phyloP scores from a whole-genome alignment of 2,113 vertebrate genomes.

The Cercocebus atys region DNA sequence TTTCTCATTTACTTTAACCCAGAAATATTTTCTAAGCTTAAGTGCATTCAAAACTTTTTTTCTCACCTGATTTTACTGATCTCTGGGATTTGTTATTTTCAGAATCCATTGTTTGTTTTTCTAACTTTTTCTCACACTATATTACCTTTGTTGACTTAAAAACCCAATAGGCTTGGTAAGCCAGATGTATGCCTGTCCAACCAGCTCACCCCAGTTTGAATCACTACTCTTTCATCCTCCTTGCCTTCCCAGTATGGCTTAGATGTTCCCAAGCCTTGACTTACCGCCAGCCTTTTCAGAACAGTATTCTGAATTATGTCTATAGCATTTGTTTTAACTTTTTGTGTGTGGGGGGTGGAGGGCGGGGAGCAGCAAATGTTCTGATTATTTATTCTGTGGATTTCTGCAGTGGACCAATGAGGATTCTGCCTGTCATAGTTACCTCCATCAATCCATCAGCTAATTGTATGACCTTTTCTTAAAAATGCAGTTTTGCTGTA shows the following conservation, averaged over 20 bases:
- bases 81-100: not conserved
- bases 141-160: not conserved
- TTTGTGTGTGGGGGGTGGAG: not conserved
- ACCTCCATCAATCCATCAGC: constrained; percentile 17
- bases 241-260: not conserved
- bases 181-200: not conserved
- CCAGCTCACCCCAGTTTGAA: not conserved
- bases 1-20: not conserved
- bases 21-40: not conserved
- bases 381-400: constrained; percentile 4
- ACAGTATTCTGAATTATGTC: not conserved
- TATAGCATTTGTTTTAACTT: constrained; percentile 9
- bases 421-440: constrained; percentile 36
- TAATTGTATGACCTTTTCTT: constrained; percentile 48
- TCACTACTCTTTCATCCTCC: not conserved
- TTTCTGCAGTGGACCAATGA: constrained; percentile 24
- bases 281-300: not conserved
- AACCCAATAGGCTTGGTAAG: not conserved
- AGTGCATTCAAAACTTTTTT: not conserved
- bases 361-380: not conserved
- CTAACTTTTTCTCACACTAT: not conserved
- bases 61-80: not conserved
- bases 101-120: not conserved
- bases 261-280: constrained; percentile 1
- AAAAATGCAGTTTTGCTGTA: constrained; percentile 39